These are phyloP conservation scores for Troilus luridus DNA, from an alignment of 2,888 invertebrate genomes.

Conservation along the genomic window DNA sequence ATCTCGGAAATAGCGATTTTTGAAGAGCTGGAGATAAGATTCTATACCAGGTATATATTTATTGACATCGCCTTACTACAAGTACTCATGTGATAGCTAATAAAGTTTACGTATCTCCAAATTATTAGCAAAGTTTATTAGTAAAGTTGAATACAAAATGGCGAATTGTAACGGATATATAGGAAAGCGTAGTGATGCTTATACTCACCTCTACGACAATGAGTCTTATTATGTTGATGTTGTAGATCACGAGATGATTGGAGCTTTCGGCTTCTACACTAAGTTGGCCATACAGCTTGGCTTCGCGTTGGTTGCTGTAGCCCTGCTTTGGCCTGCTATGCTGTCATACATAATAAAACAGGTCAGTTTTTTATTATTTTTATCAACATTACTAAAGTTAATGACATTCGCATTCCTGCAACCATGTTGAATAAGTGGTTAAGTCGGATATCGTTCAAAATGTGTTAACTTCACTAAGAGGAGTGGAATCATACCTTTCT, in stretches of 20 bases:
- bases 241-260: conserved; percentile 58
- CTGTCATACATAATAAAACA: conserved; percentile 62
- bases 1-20: background rate
- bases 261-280: conserved; percentile 60
- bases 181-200: background rate
- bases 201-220: background rate
- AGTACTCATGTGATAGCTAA: background rate
- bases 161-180: background rate
- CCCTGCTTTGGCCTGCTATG: conserved; percentile 62
- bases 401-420: too few relatives aligned
- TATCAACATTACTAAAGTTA: too few relatives aligned
- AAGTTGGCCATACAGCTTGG: conserved; percentile 62
- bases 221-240: conserved; percentile 5
- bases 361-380: conserved; percentile 45
- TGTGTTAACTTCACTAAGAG: too few relatives aligned
- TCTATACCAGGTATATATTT: background rate
- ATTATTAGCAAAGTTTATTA: background rate
- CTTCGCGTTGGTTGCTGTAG: conserved; percentile 57
- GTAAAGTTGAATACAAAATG: background rate
- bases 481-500: too few relatives aligned
- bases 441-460: too few relatives aligned
- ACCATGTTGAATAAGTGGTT: too few relatives aligned
- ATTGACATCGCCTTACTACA: background rate
- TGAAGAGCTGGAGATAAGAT: conserved; percentile 7
- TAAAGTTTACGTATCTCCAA: background rate